Base-by-base conservation (phyloP, 2,888 invertebrate species). In the Mamestra brassicae region DNA sequence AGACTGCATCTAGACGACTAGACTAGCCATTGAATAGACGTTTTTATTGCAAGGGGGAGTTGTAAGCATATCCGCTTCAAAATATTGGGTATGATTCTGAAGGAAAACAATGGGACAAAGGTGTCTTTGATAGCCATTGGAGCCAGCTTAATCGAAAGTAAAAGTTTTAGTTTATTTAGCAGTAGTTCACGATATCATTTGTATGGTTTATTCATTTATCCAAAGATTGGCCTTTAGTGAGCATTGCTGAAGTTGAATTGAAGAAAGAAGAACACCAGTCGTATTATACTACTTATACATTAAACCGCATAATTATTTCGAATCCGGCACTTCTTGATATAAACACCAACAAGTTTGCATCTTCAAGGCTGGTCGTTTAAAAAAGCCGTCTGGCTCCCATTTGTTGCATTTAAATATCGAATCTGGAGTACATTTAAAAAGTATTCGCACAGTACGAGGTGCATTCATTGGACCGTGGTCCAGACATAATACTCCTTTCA, bases 1-100 rank as follows among this genome's bases (percentile, higher is more conserved):
- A 90, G 91, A 89, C 90, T 93, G 93, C 94, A 95, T 92, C 94
- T 95, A 95, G 95, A 94, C 92, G 90, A 89, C 93, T 94, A 95
- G 94, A 90, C 92, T 88, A 93, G 84, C 82, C 76, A 88, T 90
- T 92, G 80, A 91, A 88, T 85, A 76, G 76, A 74, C 50, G 52
- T 60, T 85, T 85, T 77, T 79, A 87, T 88, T 83, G 78, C 83
- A 89, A 87, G 89, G 92, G 92, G 92, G 90, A 90, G 68, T 68
- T 86, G 88, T 91, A 81, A 88, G 88, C 87, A 87, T 84, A 85
- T 87, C 87, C 88, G 88, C 74, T 81, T 84, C 69, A 76, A 70
- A 86, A 85, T 80, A 87, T 84, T 84, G 76, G 76, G 67, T 74
- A 80, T 79, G 76, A 69, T 76, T 75, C 81, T 80, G 65, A 77